Percentiles rank a stretch among this genome's conserved stretches.
phyloP scores from a whole-genome alignment of 2,888 invertebrate species.

The Cantharis nigra region DNA sequence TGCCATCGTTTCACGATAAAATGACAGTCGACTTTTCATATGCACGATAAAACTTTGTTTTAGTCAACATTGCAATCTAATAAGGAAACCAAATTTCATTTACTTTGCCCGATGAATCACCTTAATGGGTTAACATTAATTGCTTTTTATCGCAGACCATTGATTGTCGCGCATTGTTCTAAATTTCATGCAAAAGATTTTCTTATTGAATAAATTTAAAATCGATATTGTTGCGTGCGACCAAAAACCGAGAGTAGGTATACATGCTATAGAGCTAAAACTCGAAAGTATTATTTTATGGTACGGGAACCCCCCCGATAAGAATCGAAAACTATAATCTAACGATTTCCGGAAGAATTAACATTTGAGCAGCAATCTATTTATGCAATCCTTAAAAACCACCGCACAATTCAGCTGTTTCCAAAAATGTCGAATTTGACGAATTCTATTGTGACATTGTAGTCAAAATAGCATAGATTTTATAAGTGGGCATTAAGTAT shows the following conservation, averaged over 20 bases:
- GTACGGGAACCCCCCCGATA: conserved; percentile 14
- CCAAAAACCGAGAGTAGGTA: not conserved
- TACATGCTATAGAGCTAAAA: too few species aligned
- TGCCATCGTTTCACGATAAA: conserved; percentile 31
- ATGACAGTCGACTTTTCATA: conserved; percentile 17
- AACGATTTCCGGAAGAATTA: conserved; percentile 25
- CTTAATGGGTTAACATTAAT: conserved; percentile 3
- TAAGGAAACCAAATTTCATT: not conserved
- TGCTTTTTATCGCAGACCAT: not conserved
- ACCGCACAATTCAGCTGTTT: conserved; percentile 28
- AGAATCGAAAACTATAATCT: conserved; percentile 20
- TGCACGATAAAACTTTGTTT: not conserved
- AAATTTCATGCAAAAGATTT: too few species aligned
- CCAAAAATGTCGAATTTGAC: conserved; percentile 23
- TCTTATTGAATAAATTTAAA: not conserved
- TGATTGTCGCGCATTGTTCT: not conserved
- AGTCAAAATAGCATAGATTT: conserved; percentile 34
- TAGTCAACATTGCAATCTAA: not conserved
- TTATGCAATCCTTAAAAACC: conserved; percentile 16
- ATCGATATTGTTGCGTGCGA: not conserved
- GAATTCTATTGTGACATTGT: conserved; percentile 35
- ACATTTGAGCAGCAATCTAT: conserved; percentile 20
- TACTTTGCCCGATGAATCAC: not conserved
- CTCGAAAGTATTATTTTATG: too few species aligned
- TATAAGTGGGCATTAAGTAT: conserved; percentile 27